Percentiles rank a stretch among this genome's conserved stretches.
phyloP scores from a whole-genome alignment of 1,140 invertebrate genomes.

The Platorchestia sp. region DNA sequence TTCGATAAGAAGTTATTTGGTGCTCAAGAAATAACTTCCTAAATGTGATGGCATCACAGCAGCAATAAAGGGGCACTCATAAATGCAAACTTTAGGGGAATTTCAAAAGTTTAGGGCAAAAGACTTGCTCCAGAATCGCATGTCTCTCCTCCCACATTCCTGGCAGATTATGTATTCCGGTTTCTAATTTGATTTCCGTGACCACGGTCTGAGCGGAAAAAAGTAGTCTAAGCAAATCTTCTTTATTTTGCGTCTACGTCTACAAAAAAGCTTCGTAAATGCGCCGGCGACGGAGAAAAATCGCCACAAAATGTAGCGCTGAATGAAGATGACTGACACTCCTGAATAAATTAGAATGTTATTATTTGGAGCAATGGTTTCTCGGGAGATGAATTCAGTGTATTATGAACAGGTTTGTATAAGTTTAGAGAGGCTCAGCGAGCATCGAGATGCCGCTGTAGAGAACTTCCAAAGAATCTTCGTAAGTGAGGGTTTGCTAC shows the following conservation, averaged over 20 bases:
- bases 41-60: background rate
- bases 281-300: background rate
- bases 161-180: slow-evolving; percentile 31
- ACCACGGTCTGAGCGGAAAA: background rate
- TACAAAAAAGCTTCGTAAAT: background rate
- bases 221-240: background rate
- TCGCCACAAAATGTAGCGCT: background rate
- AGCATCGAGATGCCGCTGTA: background rate
- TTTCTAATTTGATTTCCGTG: slow-evolving; percentile 36
- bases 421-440: background rate
- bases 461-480: background rate
- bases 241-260: background rate
- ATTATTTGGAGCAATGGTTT: background rate
- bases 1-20: background rate
- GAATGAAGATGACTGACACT: slow-evolving; percentile 18
- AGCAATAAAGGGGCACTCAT: slow-evolving; percentile 11
- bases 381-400: background rate
- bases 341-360: slow-evolving; percentile 31
- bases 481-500: background rate
- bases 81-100: slow-evolving; percentile 2
- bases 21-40: background rate
- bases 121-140: slow-evolving; percentile 22
- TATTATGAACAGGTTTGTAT: background rate
- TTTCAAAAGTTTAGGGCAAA: slow-evolving; percentile 18
- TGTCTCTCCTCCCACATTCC: background rate